Evolutionary conservation across 2,888 invertebrate genomes (phyloP), one percentile per base, ranked within the genome.

Genomic region (Pterostichus niger): DNA sequence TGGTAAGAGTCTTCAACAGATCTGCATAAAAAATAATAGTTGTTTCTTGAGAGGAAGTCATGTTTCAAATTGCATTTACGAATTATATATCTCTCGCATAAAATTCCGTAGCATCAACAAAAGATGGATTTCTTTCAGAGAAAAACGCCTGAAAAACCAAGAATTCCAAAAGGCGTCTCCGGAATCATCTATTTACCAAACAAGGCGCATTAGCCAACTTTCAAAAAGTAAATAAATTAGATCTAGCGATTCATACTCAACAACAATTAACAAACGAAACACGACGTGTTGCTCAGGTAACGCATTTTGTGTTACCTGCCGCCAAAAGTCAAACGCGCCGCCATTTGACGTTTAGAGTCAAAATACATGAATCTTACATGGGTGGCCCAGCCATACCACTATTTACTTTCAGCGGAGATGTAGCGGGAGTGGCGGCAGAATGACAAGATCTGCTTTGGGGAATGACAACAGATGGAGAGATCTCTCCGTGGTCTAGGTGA

Each of bases 281-380:
- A n/a, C 17, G 15, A 64, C 44, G 61, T 64, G 79, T 64, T 49
- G 52, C 35, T 44, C 54, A 80, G 80, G 75, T 75, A 75, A 73
- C 44, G 49, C 44, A 46, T 15, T 73, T 46, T 73, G 31, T 46
- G 73, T 73, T 75, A 75, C 75, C 68, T 54, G 71, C 49, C 77
- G 77, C 77, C 77, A 52, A 78, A 59, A 35, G 71, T 73, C 87
- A 87, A 87, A 87, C 85, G 84, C 44, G 83, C 87, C 87, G 87
- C 86, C 86, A 85, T 85, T 83, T 84, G 64, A 56, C 84, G 84
- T 84, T 85, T 85, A 87, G 87, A 87, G 86, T 86, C 86, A 87
- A 86, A 86, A 86, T 85, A 85, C 85, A 84, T 84, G 82, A 80
- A 56, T 84, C 78, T 83, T 83, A 84, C 86, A 84, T 86, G 86